Conservation (phyloP, 2,888 invertebrate genomes). For the Trissonchulus latispiculum region DNA sequence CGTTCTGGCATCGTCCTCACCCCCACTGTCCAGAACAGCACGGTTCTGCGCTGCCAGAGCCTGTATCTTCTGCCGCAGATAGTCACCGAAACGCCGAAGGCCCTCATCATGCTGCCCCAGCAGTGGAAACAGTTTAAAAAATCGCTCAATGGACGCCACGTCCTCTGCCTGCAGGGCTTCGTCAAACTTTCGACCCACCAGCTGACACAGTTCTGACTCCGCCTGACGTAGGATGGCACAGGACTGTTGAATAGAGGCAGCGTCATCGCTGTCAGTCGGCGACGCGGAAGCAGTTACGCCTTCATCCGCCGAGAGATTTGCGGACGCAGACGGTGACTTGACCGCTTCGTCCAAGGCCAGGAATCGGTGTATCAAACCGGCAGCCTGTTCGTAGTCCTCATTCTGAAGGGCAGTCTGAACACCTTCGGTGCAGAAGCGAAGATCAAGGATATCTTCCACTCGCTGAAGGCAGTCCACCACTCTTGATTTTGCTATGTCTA, state of each 20-base stretch:
- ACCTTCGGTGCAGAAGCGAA: slow-evolving; percentile 92
- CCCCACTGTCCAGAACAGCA: slow-evolving; percentile 38
- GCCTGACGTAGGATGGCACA: slow-evolving; percentile 65
- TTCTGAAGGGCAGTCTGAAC: slow-evolving; percentile 83
- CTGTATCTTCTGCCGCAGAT: slow-evolving; percentile 45
- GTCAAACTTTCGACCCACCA: slow-evolving; percentile 70
- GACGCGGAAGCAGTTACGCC: slow-evolving; percentile 53
- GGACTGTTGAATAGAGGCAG: slow-evolving; percentile 58
- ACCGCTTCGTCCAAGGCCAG: slow-evolving; percentile 40
- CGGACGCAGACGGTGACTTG: slow-evolving; percentile 32
- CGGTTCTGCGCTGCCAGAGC: slow-evolving; percentile 35
- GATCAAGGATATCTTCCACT: slow-evolving; percentile 84
- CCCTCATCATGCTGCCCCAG: slow-evolving; percentile 83
- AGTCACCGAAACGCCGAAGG: slow-evolving; percentile 71
- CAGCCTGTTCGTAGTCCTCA: slow-evolving; percentile 93
- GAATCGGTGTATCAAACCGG: slow-evolving; percentile 76
- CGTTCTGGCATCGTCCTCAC: slow-evolving; percentile 57
- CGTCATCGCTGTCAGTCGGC: slow-evolving; percentile 20
- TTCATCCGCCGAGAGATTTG: background rate
- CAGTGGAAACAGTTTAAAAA: slow-evolving; percentile 92
- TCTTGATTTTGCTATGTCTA: slow-evolving; percentile 81
- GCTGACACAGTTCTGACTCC: slow-evolving; percentile 58
- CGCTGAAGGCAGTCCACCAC: slow-evolving; percentile 87
- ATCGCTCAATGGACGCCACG: slow-evolving; percentile 75
- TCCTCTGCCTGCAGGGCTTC: slow-evolving; percentile 80